These are phyloP conservation scores for Myiotriccus ornatus DNA, from an alignment of 2,797 vertebrate species.

Conservation along the genomic window DNA sequence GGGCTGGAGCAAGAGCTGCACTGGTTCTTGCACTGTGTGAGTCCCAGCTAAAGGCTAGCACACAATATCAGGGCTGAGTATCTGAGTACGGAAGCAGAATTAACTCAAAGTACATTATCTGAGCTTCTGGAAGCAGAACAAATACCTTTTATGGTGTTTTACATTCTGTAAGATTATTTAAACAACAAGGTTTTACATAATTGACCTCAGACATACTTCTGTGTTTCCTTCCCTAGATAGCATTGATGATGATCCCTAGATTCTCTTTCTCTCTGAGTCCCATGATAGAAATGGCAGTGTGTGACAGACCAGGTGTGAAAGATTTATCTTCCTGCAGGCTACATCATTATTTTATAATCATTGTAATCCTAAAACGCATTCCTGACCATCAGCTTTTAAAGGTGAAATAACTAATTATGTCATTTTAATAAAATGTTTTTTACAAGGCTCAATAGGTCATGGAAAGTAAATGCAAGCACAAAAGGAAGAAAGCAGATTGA, in stretches of 20 bases:
- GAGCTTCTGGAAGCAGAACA: neutral
- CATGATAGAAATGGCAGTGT: neutral
- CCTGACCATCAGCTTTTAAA: neutral
- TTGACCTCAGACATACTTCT: neutral
- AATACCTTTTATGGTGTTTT: neutral
- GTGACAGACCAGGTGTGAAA: neutral
- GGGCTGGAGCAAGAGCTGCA: neutral
- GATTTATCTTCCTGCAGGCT: neutral
- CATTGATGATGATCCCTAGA: neutral
- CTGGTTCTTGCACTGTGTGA: neutral
- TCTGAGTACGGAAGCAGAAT: neutral
- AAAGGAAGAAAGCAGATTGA: neutral
- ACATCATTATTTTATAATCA: accelerated
- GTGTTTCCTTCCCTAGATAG: neutral
- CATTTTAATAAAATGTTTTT: neutral
- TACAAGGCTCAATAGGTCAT: neutral
- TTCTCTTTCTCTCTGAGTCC: neutral
- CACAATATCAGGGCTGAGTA: neutral
- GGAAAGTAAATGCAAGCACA: neutral
- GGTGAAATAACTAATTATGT: neutral
- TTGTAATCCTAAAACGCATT: neutral
- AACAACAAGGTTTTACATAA: neutral
- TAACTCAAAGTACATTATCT: neutral
- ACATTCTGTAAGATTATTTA: neutral
- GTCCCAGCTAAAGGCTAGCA: neutral